Evolutionary conservation across 2,113 vertebrate genomes (phyloP).

Genomic region (Marcusenius ussheri): DNA sequence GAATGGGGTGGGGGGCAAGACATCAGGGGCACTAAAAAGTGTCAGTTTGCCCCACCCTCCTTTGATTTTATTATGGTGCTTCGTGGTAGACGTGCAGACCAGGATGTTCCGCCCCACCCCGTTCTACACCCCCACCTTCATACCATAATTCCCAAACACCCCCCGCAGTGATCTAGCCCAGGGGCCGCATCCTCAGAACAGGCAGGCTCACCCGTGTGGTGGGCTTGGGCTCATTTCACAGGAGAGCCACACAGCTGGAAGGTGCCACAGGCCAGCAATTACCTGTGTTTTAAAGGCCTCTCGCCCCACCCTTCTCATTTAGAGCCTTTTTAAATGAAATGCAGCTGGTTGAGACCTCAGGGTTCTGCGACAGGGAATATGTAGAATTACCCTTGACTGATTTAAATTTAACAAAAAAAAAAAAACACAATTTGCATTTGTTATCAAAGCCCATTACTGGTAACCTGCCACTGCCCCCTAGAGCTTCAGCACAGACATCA

Average conservation of each 20-base stretch:
- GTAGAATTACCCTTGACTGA: constrained; percentile 28
- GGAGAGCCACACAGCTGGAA: neutral
- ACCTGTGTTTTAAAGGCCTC: neutral
- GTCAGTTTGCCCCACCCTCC: neutral
- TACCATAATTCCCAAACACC: neutral
- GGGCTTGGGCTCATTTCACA: neutral
- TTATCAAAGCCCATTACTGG: neutral
- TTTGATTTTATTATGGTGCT: neutral
- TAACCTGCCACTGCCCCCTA: neutral
- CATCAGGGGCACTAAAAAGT: neutral
- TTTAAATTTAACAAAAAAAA: neutral
- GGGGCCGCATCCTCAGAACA: neutral
- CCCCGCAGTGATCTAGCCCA: neutral
- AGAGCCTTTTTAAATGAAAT: constrained; percentile 1
- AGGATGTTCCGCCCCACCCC: neutral
- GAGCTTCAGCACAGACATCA: neutral
- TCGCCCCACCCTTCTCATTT: neutral
- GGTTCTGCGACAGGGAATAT: constrained; percentile 42
- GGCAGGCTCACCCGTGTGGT: neutral
- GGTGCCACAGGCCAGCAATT: constrained; percentile 1
- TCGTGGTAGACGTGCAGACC: neutral
- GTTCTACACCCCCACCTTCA: neutral
- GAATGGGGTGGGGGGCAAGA: neutral
- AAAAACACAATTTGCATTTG: neutral
- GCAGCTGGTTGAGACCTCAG: neutral